Evolutionary conservation across 2,797 vertebrate species (phyloP), one percentile per base, ranked within the genome.

Genomic region (Falco columbarius): DNA sequence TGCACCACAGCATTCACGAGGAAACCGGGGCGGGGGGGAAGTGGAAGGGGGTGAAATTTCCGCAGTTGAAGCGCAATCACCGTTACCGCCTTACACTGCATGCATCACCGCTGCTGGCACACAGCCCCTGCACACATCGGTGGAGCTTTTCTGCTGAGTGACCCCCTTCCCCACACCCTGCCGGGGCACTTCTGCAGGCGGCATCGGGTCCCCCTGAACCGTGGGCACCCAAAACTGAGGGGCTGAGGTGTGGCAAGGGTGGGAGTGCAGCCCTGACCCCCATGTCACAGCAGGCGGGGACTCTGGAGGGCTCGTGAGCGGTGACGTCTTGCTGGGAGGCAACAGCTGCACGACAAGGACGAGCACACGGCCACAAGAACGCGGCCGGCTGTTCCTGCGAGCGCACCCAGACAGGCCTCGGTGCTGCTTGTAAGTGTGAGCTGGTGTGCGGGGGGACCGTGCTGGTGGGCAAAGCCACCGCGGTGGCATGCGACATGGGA

Each of bases 321-420:
- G 83, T 79, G 95, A 92, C 88, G 92, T 90, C 27, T 90, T 29
- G 1, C 58, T 8, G 27, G 44, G 77, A 71, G 86, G 47, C 36
- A 91, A 67, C 89, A 90, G 89, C 88, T 49, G 83, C 92, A 23
- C 6, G 6, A 73, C 94, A 93, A 94, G 94, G 96, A 81, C 95
- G 81, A 75, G 95, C 42, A 11, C 66, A 14, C 80, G 86, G 92
- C 90, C 90, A 4, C 66, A 24, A 12, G 89, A 10, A 0, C 61
- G 21, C 4, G 59, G 17, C 70, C 76, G 32, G 52, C 72, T 11
- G 23, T 10, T 24, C n/a, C 89, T 9, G 5, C 12, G 3, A 19
- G 72, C 51, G 2, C 15, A 3, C 24, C 79, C 79, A 2, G 66
- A 76, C 81, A n/a, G 66, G 89, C 81, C 90, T 62, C 56, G 36